Evolutionary conservation across 2,888 invertebrate genomes (phyloP).

Genomic region (Girardia tigrina): DNA sequence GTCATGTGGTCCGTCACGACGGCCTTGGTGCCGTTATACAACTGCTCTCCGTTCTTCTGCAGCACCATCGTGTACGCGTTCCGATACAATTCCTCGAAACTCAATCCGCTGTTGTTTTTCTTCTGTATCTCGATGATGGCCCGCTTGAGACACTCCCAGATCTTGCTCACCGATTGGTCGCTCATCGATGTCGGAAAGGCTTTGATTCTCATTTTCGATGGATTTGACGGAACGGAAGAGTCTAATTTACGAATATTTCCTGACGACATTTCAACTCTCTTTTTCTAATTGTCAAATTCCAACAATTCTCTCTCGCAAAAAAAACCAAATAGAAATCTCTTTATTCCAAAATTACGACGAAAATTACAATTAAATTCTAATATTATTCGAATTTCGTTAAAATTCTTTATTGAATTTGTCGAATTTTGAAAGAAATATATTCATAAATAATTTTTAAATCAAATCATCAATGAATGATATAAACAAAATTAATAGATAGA

Average conservation of each 20-base stretch:
- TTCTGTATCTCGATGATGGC: constrained; percentile 98
- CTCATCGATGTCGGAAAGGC: constrained; percentile 98
- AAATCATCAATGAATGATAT: too few species aligned
- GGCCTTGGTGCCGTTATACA: constrained; percentile 91
- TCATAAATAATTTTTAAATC: too few species aligned
- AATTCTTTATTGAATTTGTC: too few species aligned
- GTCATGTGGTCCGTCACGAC: constrained; percentile 92
- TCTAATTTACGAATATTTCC: constrained; percentile 23
- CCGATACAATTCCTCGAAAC: constrained; percentile 94
- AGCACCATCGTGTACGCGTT: constrained; percentile 99
- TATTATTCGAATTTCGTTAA: too few species aligned
- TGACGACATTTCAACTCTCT: too few species aligned
- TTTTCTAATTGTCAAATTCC: too few species aligned
- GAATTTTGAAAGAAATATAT: too few species aligned
- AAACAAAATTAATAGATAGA: too few species aligned
- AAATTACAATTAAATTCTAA: too few species aligned
- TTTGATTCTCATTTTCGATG: constrained; percentile 65
- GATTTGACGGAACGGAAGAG: not conserved
- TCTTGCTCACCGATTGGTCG: constrained; percentile 83
- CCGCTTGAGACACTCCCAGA: constrained; percentile 89
- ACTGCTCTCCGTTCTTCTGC: constrained; percentile 90
- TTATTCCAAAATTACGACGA: too few species aligned
- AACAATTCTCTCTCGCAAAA: too few species aligned
- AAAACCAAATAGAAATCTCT: too few species aligned
- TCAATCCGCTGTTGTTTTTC: constrained; percentile 96